These are phyloP conservation scores for Acinonyx jubatus DNA, from an alignment of 2,113 vertebrate genomes.

Conservation along the genomic window DNA sequence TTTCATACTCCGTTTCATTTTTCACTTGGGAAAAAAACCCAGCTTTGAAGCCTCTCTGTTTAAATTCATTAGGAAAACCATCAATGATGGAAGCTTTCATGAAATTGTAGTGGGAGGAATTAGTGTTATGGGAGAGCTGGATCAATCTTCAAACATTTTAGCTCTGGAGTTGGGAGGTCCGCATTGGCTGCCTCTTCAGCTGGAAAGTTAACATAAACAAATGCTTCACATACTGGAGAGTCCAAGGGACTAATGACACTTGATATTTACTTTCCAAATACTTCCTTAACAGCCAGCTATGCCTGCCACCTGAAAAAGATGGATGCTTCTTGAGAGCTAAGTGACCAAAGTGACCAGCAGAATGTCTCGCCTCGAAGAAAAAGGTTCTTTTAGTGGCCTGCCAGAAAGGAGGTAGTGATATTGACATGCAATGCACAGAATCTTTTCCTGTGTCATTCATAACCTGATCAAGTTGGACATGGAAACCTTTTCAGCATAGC, in stretches of 20 bases:
- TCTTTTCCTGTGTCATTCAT: not conserved
- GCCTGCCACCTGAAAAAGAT: not conserved
- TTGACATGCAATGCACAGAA: not conserved
- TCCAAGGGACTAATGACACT: constrained; percentile 7
- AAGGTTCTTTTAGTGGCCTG: not conserved
- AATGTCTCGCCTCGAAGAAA: not conserved
- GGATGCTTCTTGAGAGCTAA: not conserved
- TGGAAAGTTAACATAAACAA: constrained; percentile 70
- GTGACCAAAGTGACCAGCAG: not conserved
- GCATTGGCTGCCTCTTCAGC: constrained; percentile 37
- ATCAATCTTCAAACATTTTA: constrained; percentile 64
- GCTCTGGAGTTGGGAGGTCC: constrained; percentile 61
- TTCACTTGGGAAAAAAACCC: constrained; percentile 36
- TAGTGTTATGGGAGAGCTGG: constrained; percentile 1
- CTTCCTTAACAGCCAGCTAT: not conserved
- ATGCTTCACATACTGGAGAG: not conserved
- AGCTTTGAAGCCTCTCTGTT: constrained; percentile 68
- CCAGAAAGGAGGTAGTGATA: not conserved
- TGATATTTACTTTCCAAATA: not conserved
- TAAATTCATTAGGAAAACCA: constrained; percentile 73
- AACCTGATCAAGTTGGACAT: not conserved
- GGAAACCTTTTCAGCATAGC: not conserved
- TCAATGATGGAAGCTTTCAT: constrained; percentile 52
- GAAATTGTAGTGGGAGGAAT: constrained; percentile 56
- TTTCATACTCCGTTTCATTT: constrained; percentile 59